Evolutionary conservation across 2,113 vertebrate species (phyloP).

Genomic region (Lynx canadensis): DNA sequence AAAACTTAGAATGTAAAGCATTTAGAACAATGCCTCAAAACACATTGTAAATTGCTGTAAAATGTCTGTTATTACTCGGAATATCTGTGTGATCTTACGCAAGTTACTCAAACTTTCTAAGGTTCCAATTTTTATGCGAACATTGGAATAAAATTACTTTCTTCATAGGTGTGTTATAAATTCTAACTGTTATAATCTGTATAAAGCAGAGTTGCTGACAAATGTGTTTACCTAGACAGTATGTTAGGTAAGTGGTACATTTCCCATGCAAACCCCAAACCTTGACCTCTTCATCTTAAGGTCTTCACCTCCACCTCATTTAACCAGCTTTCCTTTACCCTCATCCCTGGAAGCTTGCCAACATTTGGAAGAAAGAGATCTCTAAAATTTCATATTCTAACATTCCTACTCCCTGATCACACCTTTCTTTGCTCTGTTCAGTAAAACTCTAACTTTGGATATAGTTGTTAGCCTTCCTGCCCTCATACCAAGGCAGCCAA

Average conservation of each 20-base stretch:
- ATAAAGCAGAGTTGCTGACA: not conserved
- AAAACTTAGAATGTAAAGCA: not conserved
- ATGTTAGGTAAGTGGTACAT: no score
- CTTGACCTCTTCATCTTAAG: not conserved
- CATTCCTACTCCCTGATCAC: not conserved
- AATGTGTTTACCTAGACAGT: not conserved
- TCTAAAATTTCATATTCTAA: not conserved
- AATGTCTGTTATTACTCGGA: not conserved
- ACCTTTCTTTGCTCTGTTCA: not conserved
- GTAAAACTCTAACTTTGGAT: not conserved
- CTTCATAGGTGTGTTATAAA: not conserved
- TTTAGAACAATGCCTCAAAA: not conserved
- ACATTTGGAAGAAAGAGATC: not conserved
- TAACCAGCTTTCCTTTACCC: not conserved
- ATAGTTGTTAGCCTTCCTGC: not conserved
- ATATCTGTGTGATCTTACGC: not conserved
- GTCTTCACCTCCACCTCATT: not conserved
- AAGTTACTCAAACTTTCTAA: not conserved
- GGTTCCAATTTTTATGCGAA: slow-evolving; percentile 10
- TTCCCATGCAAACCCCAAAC: not conserved
- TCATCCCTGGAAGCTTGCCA: not conserved
- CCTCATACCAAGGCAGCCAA: not conserved
- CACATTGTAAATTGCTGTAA: not conserved
- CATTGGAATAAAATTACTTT: not conserved
- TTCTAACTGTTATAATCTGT: not conserved